Evolutionary conservation across 2,888 invertebrate species (phyloP).

Genomic region (Cerceris ruficornis): DNA sequence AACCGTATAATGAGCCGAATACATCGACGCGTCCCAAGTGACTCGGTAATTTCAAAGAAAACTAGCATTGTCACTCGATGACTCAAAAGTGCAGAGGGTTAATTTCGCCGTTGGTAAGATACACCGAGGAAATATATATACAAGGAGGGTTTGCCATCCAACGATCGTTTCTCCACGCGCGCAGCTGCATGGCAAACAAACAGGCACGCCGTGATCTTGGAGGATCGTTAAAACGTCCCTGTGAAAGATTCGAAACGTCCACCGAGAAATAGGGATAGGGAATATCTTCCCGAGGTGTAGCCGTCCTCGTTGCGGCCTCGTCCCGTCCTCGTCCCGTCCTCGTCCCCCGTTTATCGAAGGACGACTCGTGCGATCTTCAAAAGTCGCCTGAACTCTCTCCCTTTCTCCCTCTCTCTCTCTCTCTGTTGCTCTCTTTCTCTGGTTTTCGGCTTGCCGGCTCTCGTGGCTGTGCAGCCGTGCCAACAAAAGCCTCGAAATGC

Average conservation of each 20-base stretch:
- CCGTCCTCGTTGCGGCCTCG: conserved; percentile 1
- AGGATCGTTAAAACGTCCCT: neutral
- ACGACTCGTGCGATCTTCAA: conserved; percentile 45
- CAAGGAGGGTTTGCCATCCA: no score
- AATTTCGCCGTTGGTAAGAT: no score
- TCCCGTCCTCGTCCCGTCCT: conserved; percentile 7
- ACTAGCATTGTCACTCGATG: no score
- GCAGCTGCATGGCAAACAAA: neutral
- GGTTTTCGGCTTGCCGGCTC: conserved; percentile 33
- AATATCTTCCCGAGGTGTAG: neutral
- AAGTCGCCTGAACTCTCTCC: conserved; percentile 35
- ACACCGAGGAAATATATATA: no score
- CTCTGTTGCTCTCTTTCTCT: conserved; percentile 1
- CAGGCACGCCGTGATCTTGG: neutral
- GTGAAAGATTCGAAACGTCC: neutral
- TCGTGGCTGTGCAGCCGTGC: conserved; percentile 39
- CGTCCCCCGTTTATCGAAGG: conserved; percentile 41
- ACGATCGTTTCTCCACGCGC: no score
- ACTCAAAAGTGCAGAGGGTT: no score
- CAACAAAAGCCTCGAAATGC: conserved; percentile 65
- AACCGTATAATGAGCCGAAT: no score
- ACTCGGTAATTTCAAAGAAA: no score
- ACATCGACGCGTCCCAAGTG: no score
- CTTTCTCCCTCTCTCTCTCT: conserved; percentile 9
- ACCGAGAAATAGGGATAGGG: neutral